Evolutionary conservation across 2,113 vertebrate species (phyloP), one percentile per base, ranked within the genome.

Genomic region (Rhabdornis inornatus): DNA sequence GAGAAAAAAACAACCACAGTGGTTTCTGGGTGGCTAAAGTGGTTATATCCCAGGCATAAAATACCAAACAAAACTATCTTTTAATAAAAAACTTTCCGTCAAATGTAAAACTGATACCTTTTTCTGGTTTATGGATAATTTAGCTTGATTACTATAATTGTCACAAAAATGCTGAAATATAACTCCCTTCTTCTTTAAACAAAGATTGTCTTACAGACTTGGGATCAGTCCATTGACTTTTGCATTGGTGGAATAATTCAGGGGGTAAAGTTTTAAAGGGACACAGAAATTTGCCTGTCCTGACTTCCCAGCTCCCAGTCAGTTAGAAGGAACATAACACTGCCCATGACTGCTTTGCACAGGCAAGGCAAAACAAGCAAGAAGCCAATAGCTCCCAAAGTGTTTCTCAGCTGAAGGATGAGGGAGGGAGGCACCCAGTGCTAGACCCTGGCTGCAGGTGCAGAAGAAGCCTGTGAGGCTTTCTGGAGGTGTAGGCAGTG

Each of bases 41-140:
- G 37, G 90, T 95, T 93, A 80, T 68, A 92, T 90, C 47, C 53
- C 61, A 83, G 79, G 85, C 93, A 93, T 95, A 90, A 95, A 97
- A 94, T 87, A 96, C 79, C 89, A 96, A 97, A 89, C 71, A 93
- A 93, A 92, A 75, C 72, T 78, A 81, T 70, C 70, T 92, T 91
- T 88, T 93, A 95, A 95, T 95, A 94, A 83, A 95, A 96, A 96
- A 75, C 63, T 81, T 96, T 92, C 92, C 65, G 90, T 95, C 83
- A 78, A 89, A 94, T 7, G 6, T 96, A 95, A 93, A 94, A 96
- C 66, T 87, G 96, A 95, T 96, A 96, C 72, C 59, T 93, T 86
- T 94, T 95, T 94, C 83, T 96, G 94, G 95, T 96, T 96, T 94
- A 92, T 87, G 93, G 93, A 87, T 94, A 96, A 97, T 96, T 96